phyloP scores from a whole-genome alignment of 2,888 invertebrate genomes.

The Cancer borealis region DNA sequence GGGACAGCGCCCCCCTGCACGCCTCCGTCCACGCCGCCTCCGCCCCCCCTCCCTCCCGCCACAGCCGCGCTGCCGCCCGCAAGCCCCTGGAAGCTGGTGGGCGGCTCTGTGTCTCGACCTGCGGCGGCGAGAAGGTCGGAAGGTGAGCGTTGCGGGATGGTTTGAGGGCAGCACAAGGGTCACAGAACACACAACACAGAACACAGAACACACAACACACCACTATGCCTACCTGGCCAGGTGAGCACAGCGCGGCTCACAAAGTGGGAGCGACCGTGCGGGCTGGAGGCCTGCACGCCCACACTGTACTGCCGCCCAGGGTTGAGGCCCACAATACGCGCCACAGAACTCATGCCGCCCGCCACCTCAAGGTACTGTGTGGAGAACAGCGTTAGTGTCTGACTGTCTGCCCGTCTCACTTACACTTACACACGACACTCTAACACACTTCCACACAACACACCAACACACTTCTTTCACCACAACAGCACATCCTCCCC shows the following conservation, averaged over 20 bases:
- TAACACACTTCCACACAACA: no score
- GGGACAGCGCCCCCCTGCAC: background rate
- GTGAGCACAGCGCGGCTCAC: background rate
- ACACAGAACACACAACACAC: background rate
- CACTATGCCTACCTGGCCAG: background rate
- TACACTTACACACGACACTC: background rate
- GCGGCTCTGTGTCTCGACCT: background rate
- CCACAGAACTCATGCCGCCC: background rate
- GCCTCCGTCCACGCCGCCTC: slow-evolving; percentile 45
- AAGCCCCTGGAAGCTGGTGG: slow-evolving; percentile 35
- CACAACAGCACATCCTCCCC: no score
- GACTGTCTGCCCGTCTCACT: no score
- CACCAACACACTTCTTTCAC: no score
- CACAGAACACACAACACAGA: background rate
- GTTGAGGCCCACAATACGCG: background rate
- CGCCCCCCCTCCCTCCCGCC: background rate
- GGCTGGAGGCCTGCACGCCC: slow-evolving; percentile 33
- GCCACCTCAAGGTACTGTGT: slow-evolving; percentile 53
- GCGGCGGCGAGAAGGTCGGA: background rate
- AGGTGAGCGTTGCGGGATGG: background rate
- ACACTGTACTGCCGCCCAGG: slow-evolving; percentile 41
- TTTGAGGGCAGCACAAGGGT: background rate
- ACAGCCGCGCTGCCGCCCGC: background rate
- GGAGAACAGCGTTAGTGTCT: background rate
- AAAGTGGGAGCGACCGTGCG: slow-evolving; percentile 49